Evolutionary conservation across 2,797 vertebrate species (phyloP), one percentile per base, ranked within the genome.

Genomic region (Babyrousa celebensis): DNA sequence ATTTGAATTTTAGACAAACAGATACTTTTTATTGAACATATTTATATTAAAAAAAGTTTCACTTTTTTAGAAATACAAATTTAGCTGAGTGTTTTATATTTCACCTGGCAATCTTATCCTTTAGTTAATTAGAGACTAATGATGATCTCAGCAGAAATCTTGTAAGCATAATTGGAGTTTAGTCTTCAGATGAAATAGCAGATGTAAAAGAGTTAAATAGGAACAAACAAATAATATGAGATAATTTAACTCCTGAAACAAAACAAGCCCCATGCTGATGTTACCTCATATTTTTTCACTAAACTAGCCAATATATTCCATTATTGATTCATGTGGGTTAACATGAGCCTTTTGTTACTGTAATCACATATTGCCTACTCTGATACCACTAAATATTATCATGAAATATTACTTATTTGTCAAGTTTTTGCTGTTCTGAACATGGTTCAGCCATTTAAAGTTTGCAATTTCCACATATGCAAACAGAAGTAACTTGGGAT

Each of bases 1-100:
- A 86, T 82, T 79, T 95, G 71, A 93, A 79, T 62, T 94, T 63
- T 29, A 70, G 20, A 52, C 70, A 58, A 77, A 77, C 4, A n/a
- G 63, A 86, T 58, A 77, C 60, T 68, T 86, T 56, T 91, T 14
- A 84, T 58, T 48, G 0, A 6, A 15, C 20, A 27, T 70, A 80
- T 10, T 82, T 83, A 90, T 18, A 60, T 56, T 77, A 52, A 40
- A 82, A 54, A 15, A 5, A 83, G 20, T 12, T 56, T 3, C 25
- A 67, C 0, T 72, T 78, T 78, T 29, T 74, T 6, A 67, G 18
- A 88, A 88, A 72, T 10, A 62, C 27, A 74, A 32, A 32, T 74
- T 79, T 72, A 36, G 54, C 20, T 52, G 12, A 1, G 4, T 32
- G 8, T 72, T 15, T 32, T 83, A 7, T 43, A 43, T 70, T 52